Conservation (phyloP, 2,113 vertebrate species). For the Pygoscelis adeliae region DNA sequence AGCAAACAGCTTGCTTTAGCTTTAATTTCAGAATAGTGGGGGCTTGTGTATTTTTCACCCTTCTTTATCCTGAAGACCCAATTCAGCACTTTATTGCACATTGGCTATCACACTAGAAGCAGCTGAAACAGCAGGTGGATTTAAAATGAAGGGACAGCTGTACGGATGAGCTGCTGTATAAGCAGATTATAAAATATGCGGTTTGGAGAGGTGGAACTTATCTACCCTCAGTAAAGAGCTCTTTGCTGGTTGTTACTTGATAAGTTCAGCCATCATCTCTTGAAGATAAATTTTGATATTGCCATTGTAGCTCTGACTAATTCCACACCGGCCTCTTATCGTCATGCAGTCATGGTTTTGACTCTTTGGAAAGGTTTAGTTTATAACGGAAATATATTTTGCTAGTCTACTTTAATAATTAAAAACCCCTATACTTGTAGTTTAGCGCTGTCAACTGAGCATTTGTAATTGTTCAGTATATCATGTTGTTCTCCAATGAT, state of each 20-base stretch:
- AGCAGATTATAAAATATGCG: constrained; percentile 37
- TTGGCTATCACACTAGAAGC: background rate
- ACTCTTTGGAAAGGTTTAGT: constrained; percentile 21
- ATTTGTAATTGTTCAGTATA: background rate
- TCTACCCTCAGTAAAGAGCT: constrained; percentile 14
- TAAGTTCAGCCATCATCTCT: constrained; percentile 51
- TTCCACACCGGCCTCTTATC: background rate
- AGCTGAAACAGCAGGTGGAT: constrained; percentile 27
- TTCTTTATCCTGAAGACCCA: background rate
- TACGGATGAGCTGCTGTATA: background rate
- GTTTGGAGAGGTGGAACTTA: constrained; percentile 50
- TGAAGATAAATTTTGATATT: constrained; percentile 50
- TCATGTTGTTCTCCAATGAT: background rate
- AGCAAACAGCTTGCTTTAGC: background rate
- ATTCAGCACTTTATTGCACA: background rate
- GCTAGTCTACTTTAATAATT: constrained; percentile 36
- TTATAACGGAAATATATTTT: constrained; percentile 4
- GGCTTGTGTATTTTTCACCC: background rate
- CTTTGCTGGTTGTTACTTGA: constrained; percentile 34
- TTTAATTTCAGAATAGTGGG: background rate
- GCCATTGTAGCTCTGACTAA: constrained; percentile 36
- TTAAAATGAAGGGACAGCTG: constrained; percentile 22
- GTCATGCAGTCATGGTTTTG: background rate
- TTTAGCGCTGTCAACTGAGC: background rate
- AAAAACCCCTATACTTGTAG: background rate